Base-by-base conservation (phyloP, 1,140 invertebrate genomes). In the Oreohelix idahoensis region DNA sequence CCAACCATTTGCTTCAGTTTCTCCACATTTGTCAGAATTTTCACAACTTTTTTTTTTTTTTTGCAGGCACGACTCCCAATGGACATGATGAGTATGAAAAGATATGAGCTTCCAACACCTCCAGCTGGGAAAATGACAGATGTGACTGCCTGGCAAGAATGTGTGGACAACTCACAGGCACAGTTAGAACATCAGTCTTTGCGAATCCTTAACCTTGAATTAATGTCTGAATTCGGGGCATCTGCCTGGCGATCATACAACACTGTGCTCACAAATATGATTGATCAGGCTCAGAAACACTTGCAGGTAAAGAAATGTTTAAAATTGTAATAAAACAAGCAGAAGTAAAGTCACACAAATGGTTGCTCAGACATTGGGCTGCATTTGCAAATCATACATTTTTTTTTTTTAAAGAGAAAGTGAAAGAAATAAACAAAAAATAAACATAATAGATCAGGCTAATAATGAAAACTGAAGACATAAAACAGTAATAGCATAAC, bases 81-180 rank as follows among this genome's bases (percentile, higher is more conserved):
- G 96, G 98, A 99, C 90, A 96, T 97, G 38, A 93, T 99, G 15
- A 98, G 96, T 88, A 99, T 99, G 98, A 99, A 98, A 93, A 95
- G 97, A 89, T 99, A 99, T 92, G 98, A 99, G 92, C 92, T 99
- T 32, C 98, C 98, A 1, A 96, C 97, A 15, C 98, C 98, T 32
- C 95, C 97, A 0, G 95, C 96, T 23, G 97, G 97, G 17, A 97
- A 98, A 93, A 95, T 98, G 89, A 97, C 97, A 53, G 98, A 99
- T 92, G 94, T 98, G 0, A 93, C 95, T 53, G 97, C 97, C 0
- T 99, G 98, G 98, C 95, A 94, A 84, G 97, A 99, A 93, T 96
- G 97, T 90, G 97, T 99, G 0, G 97, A 99, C 87, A 99, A 99
- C 90, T 99, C 98, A 8, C 95, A 96, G 91, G 97, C 98, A 0